Conservation (phyloP, 2,113 vertebrate genomes). For the Rattus norvegicus region GRCr8 NC_086023.1:168213501-168214000, state of each 20-base stretch:
- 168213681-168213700: too few species aligned
- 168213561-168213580: neutral
- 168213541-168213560: neutral
- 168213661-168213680: neutral
- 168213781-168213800: neutral
- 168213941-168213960: too few species aligned
- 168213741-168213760: too few species aligned
- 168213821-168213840: neutral
- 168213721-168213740: too few species aligned
- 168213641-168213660: neutral
- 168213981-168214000: neutral
- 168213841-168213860: neutral
- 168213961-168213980: too few species aligned
- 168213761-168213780: neutral
- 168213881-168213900: neutral
- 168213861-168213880: neutral
- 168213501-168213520: too few species aligned
- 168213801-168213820: neutral
- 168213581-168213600: neutral
- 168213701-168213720: rapidly evolving
- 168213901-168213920: too few species aligned
- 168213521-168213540: too few species aligned
- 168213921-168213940: too few species aligned
- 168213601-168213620: neutral
- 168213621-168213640: neutral